These are phyloP conservation scores for Onchidella celtica DNA, from an alignment of 2,888 invertebrate species.

Conservation along the genomic window DNA sequence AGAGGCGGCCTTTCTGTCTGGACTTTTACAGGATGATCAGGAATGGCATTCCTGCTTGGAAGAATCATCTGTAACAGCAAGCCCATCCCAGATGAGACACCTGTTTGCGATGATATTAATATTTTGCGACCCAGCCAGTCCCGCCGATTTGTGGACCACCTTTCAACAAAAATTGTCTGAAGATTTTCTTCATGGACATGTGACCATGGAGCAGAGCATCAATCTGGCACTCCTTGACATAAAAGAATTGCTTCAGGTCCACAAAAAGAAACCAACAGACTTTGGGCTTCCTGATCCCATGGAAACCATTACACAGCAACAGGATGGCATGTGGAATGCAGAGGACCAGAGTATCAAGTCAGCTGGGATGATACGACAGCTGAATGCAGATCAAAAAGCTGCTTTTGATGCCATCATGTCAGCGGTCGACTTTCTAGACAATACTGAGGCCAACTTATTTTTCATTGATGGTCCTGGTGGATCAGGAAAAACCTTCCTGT, in stretches of 20 bases:
- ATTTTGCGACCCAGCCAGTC: neutral
- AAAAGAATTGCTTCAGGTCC: neutral
- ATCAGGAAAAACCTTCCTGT: slow-evolving; percentile 80
- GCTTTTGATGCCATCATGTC: neutral
- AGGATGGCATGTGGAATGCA: neutral
- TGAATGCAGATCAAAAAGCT: neutral
- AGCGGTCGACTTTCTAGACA: neutral
- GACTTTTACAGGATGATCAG: slow-evolving; percentile 73
- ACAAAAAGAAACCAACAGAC: neutral
- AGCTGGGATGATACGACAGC: neutral
- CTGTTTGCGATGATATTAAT: slow-evolving; percentile 57
- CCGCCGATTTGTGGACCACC: no score
- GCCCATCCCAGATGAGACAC: slow-evolving; percentile 53
- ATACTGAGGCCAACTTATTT: slow-evolving; percentile 30
- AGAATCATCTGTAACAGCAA: slow-evolving; percentile 60
- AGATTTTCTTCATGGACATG: no score
- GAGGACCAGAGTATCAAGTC: neutral
- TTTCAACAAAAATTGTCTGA: no score
- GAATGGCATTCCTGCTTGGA: slow-evolving; percentile 68
- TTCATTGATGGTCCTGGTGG: slow-evolving; percentile 80
- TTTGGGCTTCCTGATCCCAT: neutral
- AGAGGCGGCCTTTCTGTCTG: slow-evolving; percentile 67
- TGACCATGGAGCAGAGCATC: no score
- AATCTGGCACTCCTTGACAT: neutral
- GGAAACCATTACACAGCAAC: neutral